Evolutionary conservation across 2,888 invertebrate genomes (phyloP), one percentile per base, ranked within the genome.

Genomic region (Pachycephus smyrnensis): DNA sequence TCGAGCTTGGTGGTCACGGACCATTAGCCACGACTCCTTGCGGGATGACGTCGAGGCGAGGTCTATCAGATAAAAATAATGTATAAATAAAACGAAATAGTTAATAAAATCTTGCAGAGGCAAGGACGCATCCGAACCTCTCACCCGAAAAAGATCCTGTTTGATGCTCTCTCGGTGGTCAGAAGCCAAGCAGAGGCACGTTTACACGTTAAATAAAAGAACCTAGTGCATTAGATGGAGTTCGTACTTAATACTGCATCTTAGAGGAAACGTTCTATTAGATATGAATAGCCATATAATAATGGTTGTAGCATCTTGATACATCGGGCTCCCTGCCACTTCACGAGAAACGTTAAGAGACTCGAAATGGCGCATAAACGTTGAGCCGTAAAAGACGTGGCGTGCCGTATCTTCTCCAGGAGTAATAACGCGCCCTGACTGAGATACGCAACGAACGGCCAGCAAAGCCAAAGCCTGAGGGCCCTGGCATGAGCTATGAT

Each of bases 351-450:
- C 76, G 79, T 87, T 87, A 86, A 87, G 84, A 87, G 88, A 85
- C 86, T 85, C 87, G 86, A 89, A 87, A 89, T 85, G 88, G 86
- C 86, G 88, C 89, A 89, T 89, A 89, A 89, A 89, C 87, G 89
- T 86, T 87, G 79, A 82, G 84, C 88, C 88, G 85, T 89, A 89
- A 89, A 89, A 89, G 83, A 33, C 32, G 84, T 84, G 83, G 82
- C 82, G 83, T 86, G 87, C 81, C 83, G 82, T 84, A 86, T 87
- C 86, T 85, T 83, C 82, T 84, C 31, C 69, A 86, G 84, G 82
- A 86, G 86, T 85, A 84, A 82, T 77, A 81, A 76, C 75, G 83
- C 86, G 84, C 84, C 55, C 55, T 23, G 55, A 55, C 82, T 82
- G 86, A 86, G 86, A 83, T 73, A 32, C 84, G 85, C 83, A 78